Percentiles rank a stretch among this genome's conserved stretches.
Evolutionary conservation across 2,888 invertebrate genomes (phyloP).

Genomic region (Athalia cordata): DNA sequence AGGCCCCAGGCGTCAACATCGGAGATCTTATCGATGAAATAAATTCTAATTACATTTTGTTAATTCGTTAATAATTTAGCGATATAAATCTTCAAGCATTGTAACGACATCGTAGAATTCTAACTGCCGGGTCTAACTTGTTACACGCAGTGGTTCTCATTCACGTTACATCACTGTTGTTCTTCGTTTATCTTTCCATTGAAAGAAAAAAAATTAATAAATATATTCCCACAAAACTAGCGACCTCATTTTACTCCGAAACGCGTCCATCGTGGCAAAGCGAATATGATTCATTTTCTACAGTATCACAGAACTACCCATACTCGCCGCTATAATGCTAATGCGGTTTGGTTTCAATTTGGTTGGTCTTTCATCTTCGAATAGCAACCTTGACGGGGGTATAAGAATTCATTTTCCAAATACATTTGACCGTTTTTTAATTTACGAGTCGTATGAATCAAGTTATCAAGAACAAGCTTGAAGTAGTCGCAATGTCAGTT

Average conservation of each 20-base stretch:
- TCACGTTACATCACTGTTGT: neutral
- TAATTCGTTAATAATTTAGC: conserved; percentile 58
- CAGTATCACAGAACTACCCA: neutral
- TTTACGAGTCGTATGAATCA: neutral
- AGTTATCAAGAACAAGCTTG: too few relatives aligned
- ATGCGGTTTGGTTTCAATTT: neutral
- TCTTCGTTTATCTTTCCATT: neutral
- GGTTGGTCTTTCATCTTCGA: neutral
- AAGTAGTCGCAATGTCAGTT: too few relatives aligned
- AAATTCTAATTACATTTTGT: conserved; percentile 58
- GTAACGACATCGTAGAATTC: conserved; percentile 59
- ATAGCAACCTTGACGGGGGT: neutral
- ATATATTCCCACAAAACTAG: too few relatives aligned
- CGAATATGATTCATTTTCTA: conserved; percentile 2
- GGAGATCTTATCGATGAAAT: conserved; percentile 48
- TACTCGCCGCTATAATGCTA: too few relatives aligned
- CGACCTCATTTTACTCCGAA: too few relatives aligned
- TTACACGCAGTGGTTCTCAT: conserved; percentile 37
- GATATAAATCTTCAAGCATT: conserved; percentile 51
- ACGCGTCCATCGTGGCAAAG: neutral
- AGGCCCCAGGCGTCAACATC: conserved; percentile 46
- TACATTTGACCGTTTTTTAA: neutral
- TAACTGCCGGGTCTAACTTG: conserved; percentile 47
- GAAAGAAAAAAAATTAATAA: neutral
- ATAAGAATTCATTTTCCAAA: neutral